Conservation (phyloP, 2,113 vertebrate species). For the Pteronura brasiliensis region DNA sequence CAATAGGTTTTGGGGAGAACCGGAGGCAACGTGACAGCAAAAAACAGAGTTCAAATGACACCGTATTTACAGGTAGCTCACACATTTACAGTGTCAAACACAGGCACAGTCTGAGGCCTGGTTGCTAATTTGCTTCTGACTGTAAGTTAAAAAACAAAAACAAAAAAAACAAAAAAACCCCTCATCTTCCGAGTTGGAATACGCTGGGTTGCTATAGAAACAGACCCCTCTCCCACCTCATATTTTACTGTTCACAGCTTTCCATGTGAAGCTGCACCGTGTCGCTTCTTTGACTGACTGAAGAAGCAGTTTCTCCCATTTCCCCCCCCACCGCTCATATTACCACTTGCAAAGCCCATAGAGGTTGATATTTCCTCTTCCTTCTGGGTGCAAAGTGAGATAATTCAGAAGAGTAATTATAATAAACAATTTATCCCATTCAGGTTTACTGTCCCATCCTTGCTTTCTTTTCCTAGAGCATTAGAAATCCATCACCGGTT, state of each 20-base stretch:
- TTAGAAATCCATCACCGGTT: slow-evolving; percentile 67
- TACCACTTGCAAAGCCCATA: slow-evolving; percentile 68
- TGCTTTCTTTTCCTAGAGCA: slow-evolving; percentile 72
- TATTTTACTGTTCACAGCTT: slow-evolving; percentile 74
- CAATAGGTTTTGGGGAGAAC: background rate
- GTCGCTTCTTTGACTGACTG: slow-evolving; percentile 55
- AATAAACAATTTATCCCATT: slow-evolving; percentile 75
- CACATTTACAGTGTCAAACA: slow-evolving; percentile 47
- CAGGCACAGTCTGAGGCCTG: slow-evolving; percentile 3
- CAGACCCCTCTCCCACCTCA: slow-evolving; percentile 56
- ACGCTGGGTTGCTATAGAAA: slow-evolving; percentile 81
- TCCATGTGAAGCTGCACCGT: slow-evolving; percentile 52
- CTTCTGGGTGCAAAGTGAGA: slow-evolving; percentile 57
- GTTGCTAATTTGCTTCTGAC: slow-evolving; percentile 69
- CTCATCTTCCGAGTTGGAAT: slow-evolving; percentile 59
- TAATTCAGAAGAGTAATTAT: slow-evolving; percentile 72
- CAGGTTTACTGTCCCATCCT: slow-evolving; percentile 65
- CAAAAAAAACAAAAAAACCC: background rate
- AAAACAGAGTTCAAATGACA: slow-evolving; percentile 39
- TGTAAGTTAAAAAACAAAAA: slow-evolving; percentile 40
- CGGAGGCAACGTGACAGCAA: background rate
- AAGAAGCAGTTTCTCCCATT: slow-evolving; percentile 61
- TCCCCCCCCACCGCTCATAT: background rate
- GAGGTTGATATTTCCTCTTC: slow-evolving; percentile 69
- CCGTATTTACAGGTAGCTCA: slow-evolving; percentile 53